These are phyloP conservation scores for Dermolepida albohirtum DNA, from an alignment of 2,888 invertebrate genomes.

Conservation along the genomic window DNA sequence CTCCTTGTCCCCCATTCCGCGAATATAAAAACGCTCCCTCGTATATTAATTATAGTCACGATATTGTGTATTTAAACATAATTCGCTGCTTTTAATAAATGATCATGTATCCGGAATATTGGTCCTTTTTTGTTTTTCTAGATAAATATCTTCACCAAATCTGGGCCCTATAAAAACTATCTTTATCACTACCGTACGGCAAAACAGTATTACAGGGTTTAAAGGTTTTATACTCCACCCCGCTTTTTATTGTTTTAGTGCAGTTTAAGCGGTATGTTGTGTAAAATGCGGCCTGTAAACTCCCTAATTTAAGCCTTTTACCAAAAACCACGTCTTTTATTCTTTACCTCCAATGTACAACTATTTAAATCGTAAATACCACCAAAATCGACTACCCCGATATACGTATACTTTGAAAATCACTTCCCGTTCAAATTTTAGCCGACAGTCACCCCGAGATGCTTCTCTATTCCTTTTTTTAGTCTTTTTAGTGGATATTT, in stretches of 20 bases:
- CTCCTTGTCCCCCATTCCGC: too few relatives aligned
- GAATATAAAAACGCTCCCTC: too few relatives aligned
- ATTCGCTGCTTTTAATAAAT: background rate
- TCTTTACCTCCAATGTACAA: too few relatives aligned
- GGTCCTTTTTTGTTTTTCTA: background rate
- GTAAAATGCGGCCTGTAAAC: background rate
- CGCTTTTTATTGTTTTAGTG: slow-evolving; percentile 23
- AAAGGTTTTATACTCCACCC: background rate
- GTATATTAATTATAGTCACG: too few relatives aligned
- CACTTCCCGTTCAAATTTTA: too few relatives aligned
- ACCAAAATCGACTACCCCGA: too few relatives aligned
- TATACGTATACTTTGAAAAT: too few relatives aligned
- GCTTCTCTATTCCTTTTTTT: too few relatives aligned
- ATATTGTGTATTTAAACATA: too few relatives aligned
- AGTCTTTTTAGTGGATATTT: too few relatives aligned
- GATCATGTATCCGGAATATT: background rate
- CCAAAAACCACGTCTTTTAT: slow-evolving; percentile 3
- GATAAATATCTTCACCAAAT: background rate
- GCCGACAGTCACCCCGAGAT: too few relatives aligned
- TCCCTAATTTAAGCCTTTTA: slow-evolving; percentile 27
- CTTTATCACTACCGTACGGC: background rate
- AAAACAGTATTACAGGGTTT: background rate
- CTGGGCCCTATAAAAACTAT: slow-evolving; percentile 1
- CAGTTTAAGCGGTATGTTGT: background rate
- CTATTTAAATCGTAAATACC: too few relatives aligned